Percentiles rank a stretch among this genome's conserved stretches.
These are phyloP conservation scores for Scaeva pyrastri DNA, from an alignment of 2,888 invertebrate species.

Conservation along the genomic window DNA sequence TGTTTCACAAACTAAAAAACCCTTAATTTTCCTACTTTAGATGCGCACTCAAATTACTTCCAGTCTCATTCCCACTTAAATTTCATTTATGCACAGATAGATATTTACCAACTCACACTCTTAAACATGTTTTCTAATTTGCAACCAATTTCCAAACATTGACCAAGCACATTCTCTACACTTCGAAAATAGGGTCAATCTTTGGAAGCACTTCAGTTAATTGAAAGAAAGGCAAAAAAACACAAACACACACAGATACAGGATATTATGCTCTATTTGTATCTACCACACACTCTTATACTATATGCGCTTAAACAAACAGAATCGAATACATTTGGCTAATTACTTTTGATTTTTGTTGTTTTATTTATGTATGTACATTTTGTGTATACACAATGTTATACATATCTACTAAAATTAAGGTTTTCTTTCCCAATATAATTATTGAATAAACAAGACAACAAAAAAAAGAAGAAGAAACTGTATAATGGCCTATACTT, in stretches of 20 bases:
- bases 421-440: neutral
- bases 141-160: slow-evolving; percentile 2
- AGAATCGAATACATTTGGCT: slow-evolving; percentile 60
- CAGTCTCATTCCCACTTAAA: too few relatives aligned
- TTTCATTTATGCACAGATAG: too few relatives aligned
- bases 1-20: too few relatives aligned
- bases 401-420: neutral
- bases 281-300: too few relatives aligned
- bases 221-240: slow-evolving; percentile 35
- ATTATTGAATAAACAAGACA: slow-evolving; percentile 25
- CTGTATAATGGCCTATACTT: neutral
- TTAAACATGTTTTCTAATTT: slow-evolving; percentile 38
- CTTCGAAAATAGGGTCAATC: slow-evolving; percentile 48
- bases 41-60: too few relatives aligned
- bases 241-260: neutral
- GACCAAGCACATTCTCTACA: slow-evolving; percentile 24
- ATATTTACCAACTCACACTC: too few relatives aligned
- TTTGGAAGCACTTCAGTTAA: slow-evolving; percentile 57
- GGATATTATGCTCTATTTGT: neutral
- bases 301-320: slow-evolving; percentile 17
- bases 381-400: too few relatives aligned
- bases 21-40: too few relatives aligned
- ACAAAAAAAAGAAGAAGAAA: neutral
- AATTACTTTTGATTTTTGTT: slow-evolving; percentile 64
- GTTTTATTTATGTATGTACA: neutral